A percentile compares a stretch with the other conserved stretches of the same genome.
Evolutionary conservation across 2,797 vertebrate genomes (phyloP).

Genomic region (Remorina albescens): DNA sequence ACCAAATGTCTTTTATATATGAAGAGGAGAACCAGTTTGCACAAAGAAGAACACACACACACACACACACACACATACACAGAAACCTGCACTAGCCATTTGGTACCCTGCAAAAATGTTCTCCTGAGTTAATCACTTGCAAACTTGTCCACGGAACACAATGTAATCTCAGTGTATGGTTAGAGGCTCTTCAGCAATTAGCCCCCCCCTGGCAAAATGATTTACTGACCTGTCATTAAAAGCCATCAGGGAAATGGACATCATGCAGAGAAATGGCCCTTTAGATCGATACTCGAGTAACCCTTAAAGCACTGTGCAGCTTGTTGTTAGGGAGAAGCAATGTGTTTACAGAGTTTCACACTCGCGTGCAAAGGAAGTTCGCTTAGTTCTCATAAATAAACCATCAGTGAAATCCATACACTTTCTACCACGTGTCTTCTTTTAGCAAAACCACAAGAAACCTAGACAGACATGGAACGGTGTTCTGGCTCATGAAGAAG

Average conservation of each 20-base stretch:
- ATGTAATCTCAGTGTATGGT: constrained; percentile 52
- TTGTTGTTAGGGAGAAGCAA: constrained; percentile 38
- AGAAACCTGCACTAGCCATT: constrained; percentile 8
- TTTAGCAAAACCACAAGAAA: background rate
- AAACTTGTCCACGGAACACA: constrained; percentile 33
- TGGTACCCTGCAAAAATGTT: constrained; percentile 18
- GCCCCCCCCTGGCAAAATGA: constrained; percentile 63
- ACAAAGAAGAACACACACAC: constrained; percentile 1
- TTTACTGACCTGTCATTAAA: constrained; percentile 72
- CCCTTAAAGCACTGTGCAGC: constrained; percentile 55
- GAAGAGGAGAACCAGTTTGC: constrained; percentile 42
- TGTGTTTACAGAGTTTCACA: constrained; percentile 35
- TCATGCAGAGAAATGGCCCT: constrained; percentile 69
- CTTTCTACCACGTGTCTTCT: constrained; percentile 2
- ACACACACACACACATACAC: background rate
- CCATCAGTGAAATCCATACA: constrained; percentile 28
- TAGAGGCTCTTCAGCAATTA: constrained; percentile 63
- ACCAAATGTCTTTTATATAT: constrained; percentile 70
- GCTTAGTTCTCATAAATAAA: constrained; percentile 44
- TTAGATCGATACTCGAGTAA: constrained; percentile 76
- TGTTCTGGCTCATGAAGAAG: background rate
- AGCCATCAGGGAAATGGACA: constrained; percentile 67
- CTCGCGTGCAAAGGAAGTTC: constrained; percentile 26
- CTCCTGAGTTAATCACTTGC: constrained; percentile 22
- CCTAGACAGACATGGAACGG: background rate